A percentile compares a stretch with the other conserved stretches of the same genome.
These are phyloP conservation scores for Apodemia duryi DNA, from an alignment of 2,888 invertebrate genomes.

Conservation along the genomic window DNA sequence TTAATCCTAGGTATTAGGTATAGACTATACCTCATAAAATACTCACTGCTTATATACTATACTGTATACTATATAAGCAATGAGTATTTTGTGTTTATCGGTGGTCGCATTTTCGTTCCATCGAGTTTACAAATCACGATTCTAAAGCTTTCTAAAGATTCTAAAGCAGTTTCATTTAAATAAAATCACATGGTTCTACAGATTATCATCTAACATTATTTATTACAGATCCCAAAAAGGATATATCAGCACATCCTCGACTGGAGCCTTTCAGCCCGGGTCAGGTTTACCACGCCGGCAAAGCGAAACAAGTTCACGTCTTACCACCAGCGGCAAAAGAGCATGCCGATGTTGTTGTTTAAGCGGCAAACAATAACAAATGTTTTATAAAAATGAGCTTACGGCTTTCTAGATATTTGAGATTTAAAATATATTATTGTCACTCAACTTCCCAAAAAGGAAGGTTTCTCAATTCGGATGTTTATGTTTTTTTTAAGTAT, in stretches of 20 bases:
- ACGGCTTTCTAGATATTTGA: neutral
- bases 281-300: slow-evolving; percentile 95
- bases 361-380: neutral
- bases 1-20: too few species aligned
- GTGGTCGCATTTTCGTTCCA: too few species aligned
- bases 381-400: neutral
- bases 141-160: too few species aligned
- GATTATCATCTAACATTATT: slow-evolving; percentile 18
- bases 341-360: slow-evolving; percentile 47
- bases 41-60: too few species aligned
- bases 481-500: too few species aligned
- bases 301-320: slow-evolving; percentile 94
- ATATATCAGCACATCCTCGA: slow-evolving; percentile 83
- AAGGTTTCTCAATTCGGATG: too few species aligned
- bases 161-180: too few species aligned
- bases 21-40: too few species aligned
- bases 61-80: too few species aligned
- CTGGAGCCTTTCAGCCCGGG: slow-evolving; percentile 93
- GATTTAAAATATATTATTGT: neutral
- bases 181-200: too few species aligned
- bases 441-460: neutral
- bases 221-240: slow-evolving; percentile 62
- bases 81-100: too few species aligned
- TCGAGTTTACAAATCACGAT: too few species aligned
- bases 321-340: slow-evolving; percentile 77